phyloP scores from a whole-genome alignment of 1,140 invertebrate genomes.

The Panulirus ornatus region DNA sequence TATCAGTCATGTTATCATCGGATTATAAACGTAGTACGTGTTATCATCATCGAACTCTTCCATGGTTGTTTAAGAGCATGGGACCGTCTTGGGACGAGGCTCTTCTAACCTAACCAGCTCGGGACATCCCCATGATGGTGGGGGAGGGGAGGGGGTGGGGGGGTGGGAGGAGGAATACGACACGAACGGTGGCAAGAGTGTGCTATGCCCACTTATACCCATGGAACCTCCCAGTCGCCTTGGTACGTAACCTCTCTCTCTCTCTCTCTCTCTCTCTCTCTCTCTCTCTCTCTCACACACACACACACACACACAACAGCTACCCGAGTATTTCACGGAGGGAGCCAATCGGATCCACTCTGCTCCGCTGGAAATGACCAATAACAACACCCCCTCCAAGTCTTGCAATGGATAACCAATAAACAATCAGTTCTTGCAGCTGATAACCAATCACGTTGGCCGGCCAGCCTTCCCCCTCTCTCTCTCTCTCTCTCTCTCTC shows the following conservation, averaged over 20 bases:
- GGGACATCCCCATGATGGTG: no score
- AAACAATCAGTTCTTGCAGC: constrained; percentile 17
- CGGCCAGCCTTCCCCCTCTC: not conserved
- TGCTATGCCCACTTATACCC: not conserved
- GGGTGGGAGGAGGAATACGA: no score
- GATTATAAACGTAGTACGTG: no score
- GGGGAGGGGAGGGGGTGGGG: no score
- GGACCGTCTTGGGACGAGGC: no score
- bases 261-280: constrained; percentile 41
- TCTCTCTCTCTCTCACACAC: constrained; percentile 29
- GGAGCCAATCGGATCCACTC: not conserved
- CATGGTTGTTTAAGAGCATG: no score
- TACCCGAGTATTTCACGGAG: not conserved
- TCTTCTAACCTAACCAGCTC: no score
- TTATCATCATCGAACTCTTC: no score
- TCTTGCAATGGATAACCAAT: constrained; percentile 46
- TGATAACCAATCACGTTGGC: constrained; percentile 40
- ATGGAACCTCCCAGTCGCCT: not conserved
- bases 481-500: not conserved
- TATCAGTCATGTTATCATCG: no score
- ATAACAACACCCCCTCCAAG: constrained; percentile 11
- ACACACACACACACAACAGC: no score
- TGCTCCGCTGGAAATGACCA: constrained; percentile 14
- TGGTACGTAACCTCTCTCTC: constrained; percentile 10
- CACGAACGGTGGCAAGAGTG: not conserved